Percentiles rank a stretch among this genome's conserved stretches.
Evolutionary conservation across 2,113 vertebrate genomes (phyloP).

Genomic region (Lagopus leucura): DNA sequence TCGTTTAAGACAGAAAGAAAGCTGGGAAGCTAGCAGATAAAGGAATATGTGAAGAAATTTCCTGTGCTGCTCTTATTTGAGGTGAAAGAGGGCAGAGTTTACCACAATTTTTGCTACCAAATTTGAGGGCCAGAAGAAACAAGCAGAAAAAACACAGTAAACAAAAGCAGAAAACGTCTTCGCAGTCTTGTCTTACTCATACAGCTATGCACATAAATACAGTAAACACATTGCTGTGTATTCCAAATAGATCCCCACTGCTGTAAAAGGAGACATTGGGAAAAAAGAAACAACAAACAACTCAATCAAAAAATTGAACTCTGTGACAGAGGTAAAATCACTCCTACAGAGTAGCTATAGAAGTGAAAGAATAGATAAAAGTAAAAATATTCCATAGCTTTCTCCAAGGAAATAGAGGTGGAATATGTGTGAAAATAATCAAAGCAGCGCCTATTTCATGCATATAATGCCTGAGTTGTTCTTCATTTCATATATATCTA

Average conservation of each 20-base stretch:
- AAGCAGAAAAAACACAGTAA: neutral
- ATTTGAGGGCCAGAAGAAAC: neutral
- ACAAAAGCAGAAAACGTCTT: neutral
- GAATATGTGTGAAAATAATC: neutral
- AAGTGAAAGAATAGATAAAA: neutral
- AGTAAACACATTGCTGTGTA: neutral
- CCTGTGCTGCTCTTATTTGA: neutral
- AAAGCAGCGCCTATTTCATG: neutral
- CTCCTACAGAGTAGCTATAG: neutral
- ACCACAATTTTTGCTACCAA: neutral
- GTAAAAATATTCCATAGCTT: neutral
- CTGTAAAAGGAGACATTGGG: neutral
- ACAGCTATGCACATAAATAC: neutral
- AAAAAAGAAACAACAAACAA: neutral
- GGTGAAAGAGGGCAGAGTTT: neutral
- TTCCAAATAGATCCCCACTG: neutral
- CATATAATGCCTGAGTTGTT: neutral
- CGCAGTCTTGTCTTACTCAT: neutral
- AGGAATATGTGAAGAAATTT: neutral
- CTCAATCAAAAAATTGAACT: neutral
- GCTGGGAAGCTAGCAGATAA: neutral
- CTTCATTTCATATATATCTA: neutral
- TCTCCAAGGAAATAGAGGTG: neutral
- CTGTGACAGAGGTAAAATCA: neutral
- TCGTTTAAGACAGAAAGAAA: neutral